phyloP scores from a whole-genome alignment of 2,888 invertebrate genomes.

The Timandra comae region DNA sequence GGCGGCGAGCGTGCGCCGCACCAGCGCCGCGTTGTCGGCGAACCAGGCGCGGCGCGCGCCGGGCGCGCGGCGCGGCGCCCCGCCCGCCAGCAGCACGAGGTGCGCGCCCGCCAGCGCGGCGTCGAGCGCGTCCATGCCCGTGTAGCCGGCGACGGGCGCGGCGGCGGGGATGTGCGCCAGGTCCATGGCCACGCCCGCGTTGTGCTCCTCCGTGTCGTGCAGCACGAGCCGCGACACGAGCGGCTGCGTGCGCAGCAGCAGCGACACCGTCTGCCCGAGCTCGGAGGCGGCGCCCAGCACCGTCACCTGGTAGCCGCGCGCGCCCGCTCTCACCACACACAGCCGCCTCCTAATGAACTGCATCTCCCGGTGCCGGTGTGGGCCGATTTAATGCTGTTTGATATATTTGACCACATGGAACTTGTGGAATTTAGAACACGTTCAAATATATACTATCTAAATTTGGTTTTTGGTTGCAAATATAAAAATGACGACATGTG shows the following conservation, averaged over 20 bases:
- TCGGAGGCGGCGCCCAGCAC: constrained; percentile 62
- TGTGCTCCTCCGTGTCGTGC: constrained; percentile 64
- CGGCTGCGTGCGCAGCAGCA: constrained; percentile 77
- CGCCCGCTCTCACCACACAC: no score
- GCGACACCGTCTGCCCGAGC: constrained; percentile 71
- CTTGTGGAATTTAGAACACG: no score
- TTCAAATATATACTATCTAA: no score
- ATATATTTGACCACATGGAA: no score
- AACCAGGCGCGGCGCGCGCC: constrained; percentile 78
- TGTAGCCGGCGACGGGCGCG: constrained; percentile 40
- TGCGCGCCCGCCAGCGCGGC: constrained; percentile 72
- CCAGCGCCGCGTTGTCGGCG: constrained; percentile 56
- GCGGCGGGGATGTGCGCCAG: constrained; percentile 63
- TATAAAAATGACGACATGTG: no score
- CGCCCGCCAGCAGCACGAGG: constrained; percentile 81
- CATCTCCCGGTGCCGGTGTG: no score
- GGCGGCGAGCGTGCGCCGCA: constrained; percentile 46
- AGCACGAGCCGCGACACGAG: constrained; percentile 75
- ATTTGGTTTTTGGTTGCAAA: no score
- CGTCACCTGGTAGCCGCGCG: constrained; percentile 48
- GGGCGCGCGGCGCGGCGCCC: constrained; percentile 73
- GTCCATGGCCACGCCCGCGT: constrained; percentile 59
- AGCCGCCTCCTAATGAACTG: no score
- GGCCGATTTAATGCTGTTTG: no score
- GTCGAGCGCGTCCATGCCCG: constrained; percentile 40